Base-by-base conservation (phyloP, 2,113 vertebrate species). In the Plecturocebus donacophilus region DNA sequence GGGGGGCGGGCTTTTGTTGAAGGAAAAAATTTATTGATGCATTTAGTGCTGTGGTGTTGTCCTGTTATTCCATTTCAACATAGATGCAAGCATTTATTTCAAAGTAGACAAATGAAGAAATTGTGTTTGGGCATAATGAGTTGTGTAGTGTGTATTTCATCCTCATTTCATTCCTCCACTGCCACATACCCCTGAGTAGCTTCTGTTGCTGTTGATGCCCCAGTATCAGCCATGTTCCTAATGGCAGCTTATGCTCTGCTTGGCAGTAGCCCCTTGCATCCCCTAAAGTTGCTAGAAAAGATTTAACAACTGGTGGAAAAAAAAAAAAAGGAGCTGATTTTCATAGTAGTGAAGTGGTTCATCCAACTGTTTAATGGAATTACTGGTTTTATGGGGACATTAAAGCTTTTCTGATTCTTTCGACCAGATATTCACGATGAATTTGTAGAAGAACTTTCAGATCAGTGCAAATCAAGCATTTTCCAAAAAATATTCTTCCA, bases 1-100 rank as follows among this genome's bases (percentile, higher is more conserved):
- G 32, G 58, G 30, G 23, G 32, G n/a, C 73, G 23, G 32, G n/a
- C 73, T 96, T 71, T 82, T 25, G 35, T 66, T 88, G 40, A 81
- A 93, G 6, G 23, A 76, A 64, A 35, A 21, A 52, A 19, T 66
- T 0, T 75, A 64, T 23, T 94, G 49, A 35, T 87, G 35, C 11
- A 79, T 76, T 64, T 92, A 52, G 83, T 94, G 32, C 40, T 79
- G 12, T 25, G 25, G 6, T 68, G 30, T 54, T 79, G 8, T 64
- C 25, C 68, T 71, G 54, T 42, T 58, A 70, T 16, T 83, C 68
- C 27, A 49, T 91, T 93, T 82, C 75, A 75, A 0, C 1, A 8
- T 82, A 68, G 75, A 35, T 90, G 5, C 19, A 92, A 56, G n/a
- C 75, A 12, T 87, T 83, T 86, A 70, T 96, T 96, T 94, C 66